Base-by-base conservation (phyloP, 1,140 invertebrate genomes). In the Macrocentrus cingulum region DNA sequence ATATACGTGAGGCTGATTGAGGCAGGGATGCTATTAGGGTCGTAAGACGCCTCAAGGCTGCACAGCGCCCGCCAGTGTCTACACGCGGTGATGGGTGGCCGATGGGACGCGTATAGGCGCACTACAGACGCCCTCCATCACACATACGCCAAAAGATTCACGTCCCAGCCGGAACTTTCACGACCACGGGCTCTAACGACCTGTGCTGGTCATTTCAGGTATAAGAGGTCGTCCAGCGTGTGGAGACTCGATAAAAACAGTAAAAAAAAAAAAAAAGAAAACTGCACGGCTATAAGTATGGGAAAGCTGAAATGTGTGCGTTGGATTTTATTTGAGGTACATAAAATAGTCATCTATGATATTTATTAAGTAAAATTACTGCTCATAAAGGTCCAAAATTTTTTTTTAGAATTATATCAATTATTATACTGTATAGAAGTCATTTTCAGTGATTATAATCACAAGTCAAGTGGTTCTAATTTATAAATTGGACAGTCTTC, bases 111-210 rank as follows among this genome's bases (percentile, higher is more conserved):
- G 23, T 29, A 25, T 29, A 23, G 15, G 6, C 16, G 45, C 46
- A 49, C 23, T 16, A 15, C 19, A 20, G 9, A 9, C 4, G 23
- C 19, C 45, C 20, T 9, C 25, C 45, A 22, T 48, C n/a, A 8
- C 18, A 48, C 25, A 29, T 19, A 44, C 3, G 6, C 4, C 9
- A 29, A 29, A 29, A 29, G 25, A 36, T 46, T 37, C 51, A 54
- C 25, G 39, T 6, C 22, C 49, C 19, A 49, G 48, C 39, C 51
- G 52, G 39, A 73, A 74, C 71, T 75, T 76, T 76, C 74, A 75
- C 74, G 74, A 70, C 72, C 74, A 74, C 65, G 64, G 66, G 70
- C 62, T 52, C 65, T 34, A 49, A 52, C 59, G 66, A 70, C 64
- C 67, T 64, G 67, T 66, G 66, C 67, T 65, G 61, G 67, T 25